phyloP scores from a whole-genome alignment of 2,797 vertebrate species.

The Hylomyscus alleni region DNA sequence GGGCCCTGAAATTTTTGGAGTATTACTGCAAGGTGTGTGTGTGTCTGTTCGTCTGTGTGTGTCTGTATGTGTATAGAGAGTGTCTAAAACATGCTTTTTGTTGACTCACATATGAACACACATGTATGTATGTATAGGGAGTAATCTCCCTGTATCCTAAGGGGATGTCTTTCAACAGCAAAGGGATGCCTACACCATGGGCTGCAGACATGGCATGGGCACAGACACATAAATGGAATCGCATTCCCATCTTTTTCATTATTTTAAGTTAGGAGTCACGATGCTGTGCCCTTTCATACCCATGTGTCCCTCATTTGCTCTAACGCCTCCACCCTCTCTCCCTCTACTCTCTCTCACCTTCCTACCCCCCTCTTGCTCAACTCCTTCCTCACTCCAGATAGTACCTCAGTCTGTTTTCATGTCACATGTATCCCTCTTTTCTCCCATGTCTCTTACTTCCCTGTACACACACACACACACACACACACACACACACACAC shows the following conservation, averaged over 20 bases:
- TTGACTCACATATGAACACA: neutral
- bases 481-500: neutral
- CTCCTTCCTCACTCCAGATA: neutral
- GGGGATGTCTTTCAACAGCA: neutral
- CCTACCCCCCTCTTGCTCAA: too few relatives aligned
- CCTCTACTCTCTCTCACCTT: neutral
- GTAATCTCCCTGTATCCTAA: neutral
- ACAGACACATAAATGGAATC: neutral
- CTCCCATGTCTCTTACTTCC: too few relatives aligned
- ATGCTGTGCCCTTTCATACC: neutral
- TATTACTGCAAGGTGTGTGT: neutral
- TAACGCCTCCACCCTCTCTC: neutral
- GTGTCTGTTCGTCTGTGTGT: accelerated
- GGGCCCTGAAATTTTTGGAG: neutral
- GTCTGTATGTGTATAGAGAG: neutral
- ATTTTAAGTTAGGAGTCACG: neutral
- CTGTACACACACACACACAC: neutral
- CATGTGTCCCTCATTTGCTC: neutral
- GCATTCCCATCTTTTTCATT: neutral
- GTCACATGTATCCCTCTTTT: neutral
- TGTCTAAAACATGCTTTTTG: neutral
- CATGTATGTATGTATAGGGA: neutral
- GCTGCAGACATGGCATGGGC: neutral
- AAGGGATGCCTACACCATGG: neutral
- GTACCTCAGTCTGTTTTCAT: neutral